Base-by-base conservation (phyloP, 2,797 vertebrate species). In the Gouania willdenowi region DNA sequence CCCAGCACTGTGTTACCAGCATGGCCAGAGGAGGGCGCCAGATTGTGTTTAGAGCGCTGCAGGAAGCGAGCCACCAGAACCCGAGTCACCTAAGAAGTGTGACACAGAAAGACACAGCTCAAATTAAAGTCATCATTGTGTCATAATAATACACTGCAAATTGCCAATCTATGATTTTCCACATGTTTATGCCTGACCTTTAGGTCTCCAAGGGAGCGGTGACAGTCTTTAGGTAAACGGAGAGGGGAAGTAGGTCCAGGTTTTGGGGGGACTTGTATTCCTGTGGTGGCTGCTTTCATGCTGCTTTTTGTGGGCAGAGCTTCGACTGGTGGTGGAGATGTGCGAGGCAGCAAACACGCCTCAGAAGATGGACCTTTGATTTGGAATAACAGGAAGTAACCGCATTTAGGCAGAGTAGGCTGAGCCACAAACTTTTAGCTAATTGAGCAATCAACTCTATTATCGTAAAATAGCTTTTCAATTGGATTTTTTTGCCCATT, bases 141-240 rank as follows among this genome's bases (percentile, higher is more conserved):
- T n/a, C n/a, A n/a, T n/a, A n/a, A n/a, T n/a, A n/a, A n/a, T n/a
- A n/a, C n/a, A n/a, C n/a, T n/a, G n/a, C n/a, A n/a, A n/a, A n/a
- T n/a, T n/a, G n/a, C n/a, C n/a, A n/a, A n/a, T 5, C 2, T 23
- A 23, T 23, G 4, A 3, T 23, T 3, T 5, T 22, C 8, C 5
- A 25, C 25, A 26, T 10, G 5, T 3, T 3, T 11, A 20, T 43
- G 12, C 44, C 42, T 51, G 34, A 85, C 91, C 81, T 98, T 98
- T 11, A 98, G 92, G 75, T 98, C 96, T 24, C 94, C 94, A 1
- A 98, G 77, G 10, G 96, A 98, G 23, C 91, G 91, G 28, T 95
- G 88, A 2, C 91, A 92, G 3, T 92, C 88, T 82, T 94, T 94
- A 2, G 91, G 85, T 29, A 92, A 79, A 44, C 68, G 86, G 36